Base-by-base conservation (phyloP, 2,888 invertebrate genomes). In the Caenorhabditis afra region DNA sequence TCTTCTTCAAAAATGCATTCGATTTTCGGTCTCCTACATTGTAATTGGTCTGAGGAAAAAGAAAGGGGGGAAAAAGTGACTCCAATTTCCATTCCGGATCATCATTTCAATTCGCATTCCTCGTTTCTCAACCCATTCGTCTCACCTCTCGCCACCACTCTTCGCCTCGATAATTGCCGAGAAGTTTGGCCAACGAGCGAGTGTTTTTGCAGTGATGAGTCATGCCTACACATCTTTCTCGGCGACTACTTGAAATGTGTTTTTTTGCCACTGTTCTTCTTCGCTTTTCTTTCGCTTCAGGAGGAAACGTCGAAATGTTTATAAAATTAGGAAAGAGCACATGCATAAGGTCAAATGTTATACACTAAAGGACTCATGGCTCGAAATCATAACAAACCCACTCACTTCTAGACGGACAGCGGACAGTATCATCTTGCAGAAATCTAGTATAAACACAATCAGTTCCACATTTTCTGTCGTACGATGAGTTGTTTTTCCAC, bases 81-180 rank as follows among this genome's bases (percentile, higher is more conserved):
- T 65, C 47, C 57, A 47, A 57, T 50, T 58, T 29, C 37, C 23
- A 37, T 35, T 59, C 53, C n/a, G 53, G 53, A 53, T 53, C 53
- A 52, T 52, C 52, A 53, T 35, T 53, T 18, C 52, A 53, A 16
- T 53, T 18, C 35, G 10, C 53, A 35, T 18, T 16, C n/a, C n/a
- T 29, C 16, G 18, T 37, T 37, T 58, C 37, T 12, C 47, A n/a
- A n/a, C 39, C 50, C 35, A 45, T 65, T 50, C 37, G 8, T 22
- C 29, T 57, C 29, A 3, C 29, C n/a, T 29, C 65, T n/a, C 23
- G 23, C 22, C 41, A 2, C 41, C 2, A 14, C 41, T 41, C 11
- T 50, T 50, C 39, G 29, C 44, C 45, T 58, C 64, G 57, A 73
- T 73, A 73, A 73, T 73, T 73, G 73, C 64, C 64, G 73, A 57